These are phyloP conservation scores for Parasteatoda lunata DNA, from an alignment of 2,888 invertebrate genomes.

Conservation along the genomic window DNA sequence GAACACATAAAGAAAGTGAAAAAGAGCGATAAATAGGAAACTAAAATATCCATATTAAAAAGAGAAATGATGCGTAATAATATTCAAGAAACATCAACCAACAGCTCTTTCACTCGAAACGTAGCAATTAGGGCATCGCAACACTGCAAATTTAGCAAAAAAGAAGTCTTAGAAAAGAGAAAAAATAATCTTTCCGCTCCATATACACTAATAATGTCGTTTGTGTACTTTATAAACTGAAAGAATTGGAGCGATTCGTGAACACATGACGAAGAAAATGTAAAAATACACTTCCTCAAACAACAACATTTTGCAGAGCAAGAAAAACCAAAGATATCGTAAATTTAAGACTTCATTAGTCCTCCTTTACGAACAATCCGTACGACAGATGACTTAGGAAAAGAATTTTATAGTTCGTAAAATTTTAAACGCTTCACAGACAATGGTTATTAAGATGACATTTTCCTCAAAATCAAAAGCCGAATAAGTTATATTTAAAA, in stretches of 20 bases:
- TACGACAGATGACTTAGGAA: too few species aligned
- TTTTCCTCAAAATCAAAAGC: neutral
- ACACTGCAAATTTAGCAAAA: slow-evolving; percentile 28
- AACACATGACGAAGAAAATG: neutral
- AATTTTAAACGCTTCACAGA: too few species aligned
- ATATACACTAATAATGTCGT: slow-evolving; percentile 36
- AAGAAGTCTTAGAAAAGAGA: slow-evolving; percentile 19
- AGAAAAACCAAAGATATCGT: neutral
- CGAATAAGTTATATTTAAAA: neutral
- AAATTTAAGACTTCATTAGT: neutral
- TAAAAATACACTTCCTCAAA: slow-evolving; percentile 2
- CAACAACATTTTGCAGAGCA: neutral
- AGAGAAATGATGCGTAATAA: neutral
- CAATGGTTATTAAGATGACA: neutral
- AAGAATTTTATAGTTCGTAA: too few species aligned
- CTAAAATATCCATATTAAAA: neutral
- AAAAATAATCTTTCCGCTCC: slow-evolving; percentile 42
- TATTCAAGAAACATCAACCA: neutral
- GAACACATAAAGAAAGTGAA: too few species aligned
- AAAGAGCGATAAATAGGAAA: too few species aligned
- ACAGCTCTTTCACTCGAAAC: slow-evolving; percentile 6
- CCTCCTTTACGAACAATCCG: too few species aligned
- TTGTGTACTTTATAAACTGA: slow-evolving; percentile 29
- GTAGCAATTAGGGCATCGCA: slow-evolving; percentile 48
- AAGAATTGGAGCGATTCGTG: slow-evolving; percentile 35